phyloP scores from a whole-genome alignment of 2,797 vertebrate species.

The Gambelia wislizenii region DNA sequence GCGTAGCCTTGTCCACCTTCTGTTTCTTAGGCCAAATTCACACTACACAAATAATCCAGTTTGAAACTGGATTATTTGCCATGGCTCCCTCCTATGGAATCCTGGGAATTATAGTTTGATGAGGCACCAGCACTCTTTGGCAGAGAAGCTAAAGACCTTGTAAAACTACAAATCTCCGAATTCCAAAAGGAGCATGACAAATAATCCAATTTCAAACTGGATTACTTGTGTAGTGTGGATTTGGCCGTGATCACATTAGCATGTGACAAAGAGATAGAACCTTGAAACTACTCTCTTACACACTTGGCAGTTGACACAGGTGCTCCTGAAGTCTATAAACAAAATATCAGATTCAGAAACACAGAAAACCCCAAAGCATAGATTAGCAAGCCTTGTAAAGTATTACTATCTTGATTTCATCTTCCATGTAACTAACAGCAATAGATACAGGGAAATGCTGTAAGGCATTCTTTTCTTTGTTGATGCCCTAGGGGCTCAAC shows the following conservation, averaged over 20 bases:
- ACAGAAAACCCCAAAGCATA: constrained; percentile 27
- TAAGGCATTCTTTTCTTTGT: constrained; percentile 73
- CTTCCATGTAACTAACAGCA: constrained; percentile 73
- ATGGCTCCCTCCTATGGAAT: too few relatives aligned
- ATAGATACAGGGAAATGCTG: constrained; percentile 65
- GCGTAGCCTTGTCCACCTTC: not conserved
- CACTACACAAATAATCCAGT: too few relatives aligned
- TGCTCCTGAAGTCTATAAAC: constrained; percentile 54
- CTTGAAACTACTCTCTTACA: not conserved
- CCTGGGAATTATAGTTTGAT: too few relatives aligned
- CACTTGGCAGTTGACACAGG: not conserved
- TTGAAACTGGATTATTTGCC: too few relatives aligned
- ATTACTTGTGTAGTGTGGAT: too few relatives aligned
- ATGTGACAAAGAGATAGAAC: not conserved
- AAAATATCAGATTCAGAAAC: constrained; percentile 43
- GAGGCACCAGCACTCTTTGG: too few relatives aligned
- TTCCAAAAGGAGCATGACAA: too few relatives aligned
- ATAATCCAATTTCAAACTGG: too few relatives aligned
- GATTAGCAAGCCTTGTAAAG: constrained; percentile 64
- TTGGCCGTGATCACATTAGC: too few relatives aligned
- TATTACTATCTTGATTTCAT: constrained; percentile 68
- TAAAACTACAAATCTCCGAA: too few relatives aligned
- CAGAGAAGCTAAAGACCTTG: too few relatives aligned
- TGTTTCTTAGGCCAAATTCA: constrained; percentile 6
- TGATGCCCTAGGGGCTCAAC: constrained; percentile 69